Evolutionary conservation across 2,797 vertebrate genomes (phyloP), one percentile per base, ranked within the genome.

Genomic region (Huso huso): DNA sequence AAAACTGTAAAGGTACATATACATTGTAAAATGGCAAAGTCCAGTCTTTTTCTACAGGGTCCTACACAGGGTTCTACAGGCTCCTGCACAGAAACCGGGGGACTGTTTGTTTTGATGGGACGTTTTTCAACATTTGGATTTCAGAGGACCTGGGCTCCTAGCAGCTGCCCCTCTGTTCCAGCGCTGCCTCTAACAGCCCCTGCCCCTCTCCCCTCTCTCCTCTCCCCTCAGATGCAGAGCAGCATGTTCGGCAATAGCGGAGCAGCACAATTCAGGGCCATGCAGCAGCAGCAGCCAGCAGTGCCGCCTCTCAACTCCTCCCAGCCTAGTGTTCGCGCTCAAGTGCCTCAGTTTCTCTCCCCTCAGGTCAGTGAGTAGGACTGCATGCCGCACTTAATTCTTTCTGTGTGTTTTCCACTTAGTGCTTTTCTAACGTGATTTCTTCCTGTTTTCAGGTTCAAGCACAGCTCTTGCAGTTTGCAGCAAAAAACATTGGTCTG

Each of bases 391-490:
- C 8, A 12, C 15, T 59, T 66, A 10, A 15, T 66, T 48, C 6
- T 37, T 59, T 48, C 69, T 23, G 49, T 64, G 8, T 57, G n/a
- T 13, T 13, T 69, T 65, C 11, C 37, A 37, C 37, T 37, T 4
- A 5, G 37, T 37, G 37, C 37, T 37, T 37, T 37, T 5, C 3
- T 37, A 37, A 37, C 37, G 1, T 37, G 37, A 23, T n/a, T 37
- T 37, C n/a, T 55, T 65, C 63, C 48, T 51, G 63, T 71, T 48
- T 65, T 58, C 76, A 99, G 96, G 95, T 99, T 95, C 96, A 99
- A 98, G 96, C 96, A 97, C 96, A 99, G 93, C 96, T 99, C 94
- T 95, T 99, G 92, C 96, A 99, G 92, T 98, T 97, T 94, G 96
- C 96, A 93, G 96, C 96, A 95, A 98, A 99, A 98, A 98, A 97